Evolutionary conservation across 2,113 vertebrate genomes (phyloP), one percentile per base, ranked within the genome.

Genomic region (Bungarus multicinctus): DNA sequence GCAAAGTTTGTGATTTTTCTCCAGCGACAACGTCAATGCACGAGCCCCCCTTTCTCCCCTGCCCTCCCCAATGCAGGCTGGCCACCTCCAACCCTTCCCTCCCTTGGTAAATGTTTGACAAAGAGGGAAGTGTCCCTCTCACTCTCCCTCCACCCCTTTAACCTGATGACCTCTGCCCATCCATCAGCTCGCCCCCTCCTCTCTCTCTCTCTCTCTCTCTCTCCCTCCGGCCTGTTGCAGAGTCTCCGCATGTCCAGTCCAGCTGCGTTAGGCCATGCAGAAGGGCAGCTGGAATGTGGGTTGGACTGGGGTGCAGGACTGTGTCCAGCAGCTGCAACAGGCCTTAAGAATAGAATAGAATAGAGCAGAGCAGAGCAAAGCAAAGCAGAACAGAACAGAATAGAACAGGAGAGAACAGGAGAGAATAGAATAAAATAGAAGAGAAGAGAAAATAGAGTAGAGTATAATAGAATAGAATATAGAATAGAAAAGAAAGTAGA

Each of bases 91-190:
- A 8, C 47, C 85, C 30, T 10, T 14, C 50, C 45, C 43, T 50
- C 2, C 10, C 25, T 14, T 9, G 54, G 90, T 85, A 89, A 93
- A 91, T 89, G 60, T 60, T 91, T 91, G 88, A 89, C 88, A 53
- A 85, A 87, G 86, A 23, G 87, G 64, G 69, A 88, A 50, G 53
- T 52, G 22, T 30, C 25, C 93, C 45, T 0, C 53, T 20, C 8
- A 8, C 22, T 43, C 43, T 18, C 22, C 50, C 25, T 9, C 1
- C 43, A 12, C 54, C 57, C 92, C 34, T 92, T 60, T 89, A 23
- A 89, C 87, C 45, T 1, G 2, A 2, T 23, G 90, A 85, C 69
- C 93, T 23, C 30, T 2, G 87, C 43, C 25, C 93, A 85, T 91
- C 47, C 34, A 89, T 91, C 93, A 90, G 6, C 47, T 27, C 85